Evolutionary conservation across 2,888 invertebrate species (phyloP), one percentile per base, ranked within the genome.

Genomic region (Microdon myrmicae): DNA sequence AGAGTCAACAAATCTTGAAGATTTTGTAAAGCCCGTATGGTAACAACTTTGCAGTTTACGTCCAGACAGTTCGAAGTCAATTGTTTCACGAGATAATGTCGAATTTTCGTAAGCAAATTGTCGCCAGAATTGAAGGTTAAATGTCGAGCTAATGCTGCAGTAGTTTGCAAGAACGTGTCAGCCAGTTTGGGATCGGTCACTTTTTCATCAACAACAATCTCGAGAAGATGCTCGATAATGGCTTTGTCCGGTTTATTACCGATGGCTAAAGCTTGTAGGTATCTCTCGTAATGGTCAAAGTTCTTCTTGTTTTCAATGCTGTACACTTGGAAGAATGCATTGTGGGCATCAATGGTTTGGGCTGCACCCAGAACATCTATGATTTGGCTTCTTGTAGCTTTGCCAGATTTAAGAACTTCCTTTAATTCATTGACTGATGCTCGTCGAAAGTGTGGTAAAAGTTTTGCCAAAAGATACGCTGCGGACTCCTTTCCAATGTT

Each of bases 241-340:
- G 75, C 74, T 22, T 82, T 81, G 26, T 84, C 81, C 1, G 90
- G 87, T 70, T 88, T 83, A 0, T 88, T 84, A 1, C 86, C 85
- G 34, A 89, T 81, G 0, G 91, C 88, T 6, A 89, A 74, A 0
- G 88, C 85, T 84, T 91, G 87, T 1, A 92, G 80, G 75, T 91
- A 92, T 53, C 90, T 81, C 73, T 92, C 92, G 1, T 85, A 81
- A 19, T 84, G 77, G 10, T 85, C 84, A n/a, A 83, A 78, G 53
- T 81, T 71, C 0, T 74, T 60, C 8, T 82, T 81, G 38, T 76
- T 74, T 7, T 82, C 79, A 45, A 85, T 83, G 39, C 84, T 80
- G 4, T 91, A 80, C 19, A 84, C 80, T 64, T 86, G 85, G 81
- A 87, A 85, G 2, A 87, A 86, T 2, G 89, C 89, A 67, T 83